Base-by-base conservation (phyloP, 2,888 invertebrate species). In the Pegoplata infirma region DNA sequence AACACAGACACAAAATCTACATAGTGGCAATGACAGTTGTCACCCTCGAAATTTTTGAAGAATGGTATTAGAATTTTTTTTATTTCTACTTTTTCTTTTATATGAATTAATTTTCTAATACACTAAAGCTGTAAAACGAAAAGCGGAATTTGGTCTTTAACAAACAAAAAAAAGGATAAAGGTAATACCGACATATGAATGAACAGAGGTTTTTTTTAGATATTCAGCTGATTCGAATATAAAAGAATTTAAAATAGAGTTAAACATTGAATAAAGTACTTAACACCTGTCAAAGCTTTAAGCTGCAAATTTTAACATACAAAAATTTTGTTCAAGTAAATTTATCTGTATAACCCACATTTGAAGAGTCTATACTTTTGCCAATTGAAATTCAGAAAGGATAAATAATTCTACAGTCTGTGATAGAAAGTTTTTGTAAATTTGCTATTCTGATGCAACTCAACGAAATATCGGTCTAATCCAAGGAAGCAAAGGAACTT, bases 1-100 rank as follows among this genome's bases (percentile, higher is more conserved):
- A 32, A 14, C 25, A 51, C 5, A 36, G 16, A 51, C 7, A 5
- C n/a, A 10, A 59, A 59, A 28, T 59, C 16, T 49, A 67, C 10
- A 55, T 23, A 61, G 71, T 79, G 79, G 17, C 79, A 75, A 58
- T 75, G 79, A 79, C 79, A 73, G 75, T 75, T 79, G 61, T 71
- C 71, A 75, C 66, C 79, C 74, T 71, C 55, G 69, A 71, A 75
- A 56, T 63, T 25, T n/a, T 17, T 75, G 16, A 75, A 63, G 47
- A 61, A 53, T 14, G 47, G 51, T 66, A 44, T 64, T 64, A 73
- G 53, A 28, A 69, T 55, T 68, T 67, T 49, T 59, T 59, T 32
- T n/a, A n/a, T n/a, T 25, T 56, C 10, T 64, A 49, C 61, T 16
- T n/a, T n/a, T n/a, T 32, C 28, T 51, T 40, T 64, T 28, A 51